A percentile compares a stretch with the other conserved stretches of the same genome.
Conservation (phyloP, 2,113 vertebrate species). For the Hippocampus comes region DNA sequence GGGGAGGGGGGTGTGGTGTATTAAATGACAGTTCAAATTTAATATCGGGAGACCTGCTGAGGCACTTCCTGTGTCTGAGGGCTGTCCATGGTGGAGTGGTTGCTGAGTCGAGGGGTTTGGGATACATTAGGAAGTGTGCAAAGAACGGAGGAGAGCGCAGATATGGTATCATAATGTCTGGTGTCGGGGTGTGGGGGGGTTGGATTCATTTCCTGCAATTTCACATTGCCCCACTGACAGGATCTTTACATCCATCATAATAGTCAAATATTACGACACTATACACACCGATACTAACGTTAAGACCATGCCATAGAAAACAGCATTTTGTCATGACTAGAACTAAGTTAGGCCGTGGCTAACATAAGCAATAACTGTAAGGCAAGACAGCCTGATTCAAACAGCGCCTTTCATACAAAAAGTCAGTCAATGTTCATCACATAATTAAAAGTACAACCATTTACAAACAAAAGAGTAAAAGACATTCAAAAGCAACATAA, state of each 20-base stretch:
- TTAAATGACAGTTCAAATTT: slow-evolving; percentile 68
- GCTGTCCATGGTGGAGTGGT: slow-evolving; percentile 51
- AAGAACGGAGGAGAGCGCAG: not conserved
- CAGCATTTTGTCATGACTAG: not conserved
- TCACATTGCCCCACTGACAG: not conserved
- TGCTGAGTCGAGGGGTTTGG: slow-evolving; percentile 57
- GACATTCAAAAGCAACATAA: no score
- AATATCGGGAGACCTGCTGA: slow-evolving; percentile 65
- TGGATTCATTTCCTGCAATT: not conserved
- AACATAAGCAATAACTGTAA: not conserved
- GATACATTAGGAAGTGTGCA: slow-evolving; percentile 56
- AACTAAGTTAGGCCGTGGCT: not conserved
- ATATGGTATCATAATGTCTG: slow-evolving; percentile 39
- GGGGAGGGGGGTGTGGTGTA: slow-evolving; percentile 55
- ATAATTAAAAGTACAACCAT: no score
- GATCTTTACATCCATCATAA: not conserved
- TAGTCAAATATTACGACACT: not conserved
- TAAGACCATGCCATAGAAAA: not conserved
- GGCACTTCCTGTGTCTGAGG: slow-evolving; percentile 70
- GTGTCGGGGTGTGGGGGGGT: no score
- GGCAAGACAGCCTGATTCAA: not conserved
- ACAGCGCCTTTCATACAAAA: not conserved
- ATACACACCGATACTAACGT: not conserved
- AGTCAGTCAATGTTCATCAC: no score
- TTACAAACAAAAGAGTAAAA: no score